Evolutionary conservation across 2,888 invertebrate species (phyloP).

Genomic region (Acanthosepion esculentum): DNA sequence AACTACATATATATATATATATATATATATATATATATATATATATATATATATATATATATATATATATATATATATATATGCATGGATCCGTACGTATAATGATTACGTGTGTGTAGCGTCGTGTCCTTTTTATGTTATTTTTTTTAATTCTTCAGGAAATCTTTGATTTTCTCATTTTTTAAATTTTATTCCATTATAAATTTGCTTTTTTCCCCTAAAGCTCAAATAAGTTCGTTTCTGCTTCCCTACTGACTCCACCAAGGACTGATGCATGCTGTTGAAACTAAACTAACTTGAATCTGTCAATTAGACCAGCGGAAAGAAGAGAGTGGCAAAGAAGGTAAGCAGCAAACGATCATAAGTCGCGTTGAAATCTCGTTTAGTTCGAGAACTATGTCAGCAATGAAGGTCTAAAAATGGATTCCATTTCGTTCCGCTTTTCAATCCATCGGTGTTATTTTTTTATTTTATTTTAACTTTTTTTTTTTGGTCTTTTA

Average conservation of each 20-base stretch:
- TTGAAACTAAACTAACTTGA: slow-evolving; percentile 13
- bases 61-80: neutral
- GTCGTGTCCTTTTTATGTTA: too few relatives aligned
- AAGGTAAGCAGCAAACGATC: neutral
- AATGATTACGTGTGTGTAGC: too few relatives aligned
- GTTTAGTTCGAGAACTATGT: neutral
- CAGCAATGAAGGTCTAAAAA: neutral
- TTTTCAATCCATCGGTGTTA: neutral
- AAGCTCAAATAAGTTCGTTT: too few relatives aligned
- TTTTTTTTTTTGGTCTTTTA: neutral
- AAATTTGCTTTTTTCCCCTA: neutral
- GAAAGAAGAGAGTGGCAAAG: neutral
- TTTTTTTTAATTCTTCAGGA: too few relatives aligned
- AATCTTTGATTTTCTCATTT: too few relatives aligned
- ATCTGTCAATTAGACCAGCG: neutral
- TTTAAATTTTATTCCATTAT: too few relatives aligned
- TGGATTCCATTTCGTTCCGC: neutral
- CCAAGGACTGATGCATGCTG: neutral
- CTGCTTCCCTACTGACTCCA: neutral
- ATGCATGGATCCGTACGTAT: neutral
- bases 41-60: neutral
- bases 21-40: neutral
- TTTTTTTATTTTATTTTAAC: neutral
- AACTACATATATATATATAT: too few relatives aligned
- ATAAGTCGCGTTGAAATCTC: neutral